Evolutionary conservation across 2,797 vertebrate genomes (phyloP), one percentile per base, ranked within the genome.

Genomic region (Myotis planiceps): DNA sequence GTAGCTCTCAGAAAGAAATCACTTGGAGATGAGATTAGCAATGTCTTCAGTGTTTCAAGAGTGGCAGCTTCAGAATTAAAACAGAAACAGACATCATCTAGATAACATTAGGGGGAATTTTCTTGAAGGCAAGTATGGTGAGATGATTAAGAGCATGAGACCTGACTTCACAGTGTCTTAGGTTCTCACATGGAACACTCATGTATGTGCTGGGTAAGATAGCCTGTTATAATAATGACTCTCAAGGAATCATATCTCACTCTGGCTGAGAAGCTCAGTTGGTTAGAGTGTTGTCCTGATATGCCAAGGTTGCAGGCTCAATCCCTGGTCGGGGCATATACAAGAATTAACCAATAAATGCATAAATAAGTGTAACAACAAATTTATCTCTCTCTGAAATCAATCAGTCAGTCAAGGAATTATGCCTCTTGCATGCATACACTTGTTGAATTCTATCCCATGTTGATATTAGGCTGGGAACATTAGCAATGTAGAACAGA

Each of bases 1-100:
- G 75, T 65, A 27, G 32, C 74, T 95, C 4, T 72, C 9, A 75
- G 75, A 94, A 96, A 95, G 6, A 68, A 90, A 76, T 66, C 42
- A 83, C 80, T 42, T 90, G 58, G 60, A 93, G 60, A 27, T 68
- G 76, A 82, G 51, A 53, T 75, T 78, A 69, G 1, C 18, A 75
- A 80, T 51, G 18, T 39, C 9, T 53, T 74, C 25, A 6, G 6
- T 87, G 15, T 80, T 83, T 88, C 0, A 32, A 88, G 75, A 84
- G 60, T 49, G 75, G 37, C 23, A 82, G 9, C 13, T 94, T 80
- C 89, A 89, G 19, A 85, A 78, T 75, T 76, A 86, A 55, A 86
- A 89, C n/a, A 60, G 49, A 83, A 76, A 76, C 32, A 42, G 63
- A 74, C 16, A 29, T 51, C 32, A 34, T 27, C 8, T 81, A 83